A percentile compares a stretch with the other conserved stretches of the same genome.
These are phyloP conservation scores for Tachystola acroxantha DNA, from an alignment of 2,888 invertebrate genomes.

Conservation along the genomic window DNA sequence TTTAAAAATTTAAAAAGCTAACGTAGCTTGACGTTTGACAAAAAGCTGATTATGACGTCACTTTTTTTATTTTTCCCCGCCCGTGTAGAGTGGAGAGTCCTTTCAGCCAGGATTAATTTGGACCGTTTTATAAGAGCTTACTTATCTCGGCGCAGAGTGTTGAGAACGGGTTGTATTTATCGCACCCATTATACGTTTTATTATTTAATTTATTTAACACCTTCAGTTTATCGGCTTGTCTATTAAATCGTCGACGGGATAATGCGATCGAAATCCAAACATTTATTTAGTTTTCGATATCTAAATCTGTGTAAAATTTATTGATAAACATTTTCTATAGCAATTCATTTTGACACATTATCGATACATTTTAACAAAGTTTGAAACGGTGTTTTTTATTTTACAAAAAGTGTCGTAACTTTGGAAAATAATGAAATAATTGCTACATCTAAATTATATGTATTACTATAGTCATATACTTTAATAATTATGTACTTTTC, in stretches of 20 bases:
- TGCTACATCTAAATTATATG: no score
- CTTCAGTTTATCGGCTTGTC: slow-evolving; percentile 66
- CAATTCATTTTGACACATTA: no score
- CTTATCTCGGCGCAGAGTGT: slow-evolving; percentile 65
- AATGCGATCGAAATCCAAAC: slow-evolving; percentile 65
- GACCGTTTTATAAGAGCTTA: slow-evolving; percentile 73
- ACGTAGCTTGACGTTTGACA: slow-evolving; percentile 69
- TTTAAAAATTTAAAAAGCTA: slow-evolving; percentile 65
- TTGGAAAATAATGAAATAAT: no score
- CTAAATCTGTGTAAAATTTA: slow-evolving; percentile 20
- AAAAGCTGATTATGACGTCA: slow-evolving; percentile 78
- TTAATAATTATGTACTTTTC: no score
- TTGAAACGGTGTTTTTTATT: no score
- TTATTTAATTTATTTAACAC: slow-evolving; percentile 78
- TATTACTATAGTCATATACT: no score
- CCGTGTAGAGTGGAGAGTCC: slow-evolving; percentile 46
- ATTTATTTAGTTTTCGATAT: slow-evolving; percentile 44
- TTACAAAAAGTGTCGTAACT: no score
- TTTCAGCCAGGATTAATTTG: slow-evolving; percentile 74
- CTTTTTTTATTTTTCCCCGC: slow-evolving; percentile 48
- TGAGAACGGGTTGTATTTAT: slow-evolving; percentile 72
- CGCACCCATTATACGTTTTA: slow-evolving; percentile 74
- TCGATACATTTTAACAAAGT: no score
- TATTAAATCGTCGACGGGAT: slow-evolving; percentile 71
- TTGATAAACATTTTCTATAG: neutral